Percentiles rank a stretch among this genome's conserved stretches.
These are phyloP conservation scores for Tanypteryx hageni DNA, from an alignment of 2,888 invertebrate genomes.

Conservation along the genomic window DNA sequence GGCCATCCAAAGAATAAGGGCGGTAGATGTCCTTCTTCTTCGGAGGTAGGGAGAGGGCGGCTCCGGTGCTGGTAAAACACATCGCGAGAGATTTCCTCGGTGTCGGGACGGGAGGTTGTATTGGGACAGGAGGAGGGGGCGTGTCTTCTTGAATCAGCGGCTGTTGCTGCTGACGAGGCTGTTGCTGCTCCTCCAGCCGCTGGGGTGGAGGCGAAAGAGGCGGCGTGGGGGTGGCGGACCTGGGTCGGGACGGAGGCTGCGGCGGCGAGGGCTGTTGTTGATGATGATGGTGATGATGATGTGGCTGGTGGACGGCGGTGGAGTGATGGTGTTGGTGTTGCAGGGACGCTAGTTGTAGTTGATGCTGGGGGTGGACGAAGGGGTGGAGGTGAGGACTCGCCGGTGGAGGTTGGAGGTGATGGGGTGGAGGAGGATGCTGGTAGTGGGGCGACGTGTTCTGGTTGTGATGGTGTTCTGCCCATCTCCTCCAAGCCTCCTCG, in stretches of 20 bases:
- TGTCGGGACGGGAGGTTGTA: conserved; percentile 68
- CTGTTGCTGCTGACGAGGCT: conserved; percentile 74
- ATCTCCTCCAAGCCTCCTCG: conserved; percentile 65
- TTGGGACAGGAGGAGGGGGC: conserved; percentile 68
- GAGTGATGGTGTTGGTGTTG: conserved; percentile 47
- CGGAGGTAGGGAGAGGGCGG: conserved; percentile 83
- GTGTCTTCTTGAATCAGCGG: conserved; percentile 66
- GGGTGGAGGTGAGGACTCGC: conserved; percentile 60
- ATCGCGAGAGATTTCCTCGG: conserved; percentile 85
- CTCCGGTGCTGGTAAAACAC: conserved; percentile 88
- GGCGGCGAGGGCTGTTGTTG: conserved; percentile 72
- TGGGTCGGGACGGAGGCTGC: conserved; percentile 72
- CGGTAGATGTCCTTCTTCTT: conserved; percentile 95
- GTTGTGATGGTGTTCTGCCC: conserved; percentile 65
- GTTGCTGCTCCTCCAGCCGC: conserved; percentile 70
- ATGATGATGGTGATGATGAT: conserved; percentile 67
- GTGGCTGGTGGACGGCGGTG: conserved; percentile 14
- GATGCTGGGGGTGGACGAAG: conserved; percentile 63
- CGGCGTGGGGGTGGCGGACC: conserved; percentile 57
- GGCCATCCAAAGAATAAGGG: conserved; percentile 88
- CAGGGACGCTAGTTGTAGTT: conserved; percentile 46
- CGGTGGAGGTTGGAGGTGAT: conserved; percentile 66
- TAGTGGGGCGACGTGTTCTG: conserved; percentile 34
- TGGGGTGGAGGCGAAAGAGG: conserved; percentile 54
- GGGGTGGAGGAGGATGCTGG: conserved; percentile 53